Conservation (phyloP, 2,888 invertebrate species). For the Agrenia bidenticulata region DNA sequence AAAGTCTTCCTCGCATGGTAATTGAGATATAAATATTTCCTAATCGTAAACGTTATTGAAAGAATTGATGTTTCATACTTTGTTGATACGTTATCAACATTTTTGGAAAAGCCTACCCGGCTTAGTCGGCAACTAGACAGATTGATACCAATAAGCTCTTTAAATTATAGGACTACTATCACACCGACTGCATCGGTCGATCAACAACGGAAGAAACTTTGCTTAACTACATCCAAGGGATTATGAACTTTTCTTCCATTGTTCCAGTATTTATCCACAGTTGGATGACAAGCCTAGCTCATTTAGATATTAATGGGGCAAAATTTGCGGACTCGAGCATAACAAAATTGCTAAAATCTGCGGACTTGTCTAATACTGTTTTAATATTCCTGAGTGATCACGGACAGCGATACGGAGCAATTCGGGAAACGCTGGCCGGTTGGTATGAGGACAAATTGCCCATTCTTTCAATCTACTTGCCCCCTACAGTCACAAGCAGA, state of each 20-base stretch:
- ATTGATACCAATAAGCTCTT: no score
- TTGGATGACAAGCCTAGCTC: conserved; percentile 23
- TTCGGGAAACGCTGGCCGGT: conserved; percentile 27
- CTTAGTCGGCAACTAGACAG: no score
- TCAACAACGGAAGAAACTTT: conserved; percentile 18
- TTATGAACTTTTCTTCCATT: conserved; percentile 10
- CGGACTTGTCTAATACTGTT: conserved; percentile 22
- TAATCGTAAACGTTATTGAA: not conserved
- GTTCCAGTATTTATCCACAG: conserved; percentile 30
- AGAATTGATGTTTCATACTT: not conserved
- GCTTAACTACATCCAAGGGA: conserved; percentile 23
- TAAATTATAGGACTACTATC: conserved; percentile 18
- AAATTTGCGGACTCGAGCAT: conserved; percentile 18
- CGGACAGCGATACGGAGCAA: conserved; percentile 23
- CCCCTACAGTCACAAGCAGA: conserved; percentile 1
- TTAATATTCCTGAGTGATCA: conserved; percentile 33
- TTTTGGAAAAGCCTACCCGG: no score
- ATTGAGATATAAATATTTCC: not conserved
- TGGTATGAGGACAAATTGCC: conserved; percentile 42
- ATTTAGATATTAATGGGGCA: conserved; percentile 22
- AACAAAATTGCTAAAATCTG: conserved; percentile 10
- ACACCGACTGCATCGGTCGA: conserved; percentile 28
- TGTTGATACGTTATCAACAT: not conserved
- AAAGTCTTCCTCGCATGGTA: conserved; percentile 7
- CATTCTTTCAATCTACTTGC: conserved; percentile 25